These are phyloP conservation scores for Amazonetta brasiliensis DNA, from an alignment of 2,797 vertebrate species.

Conservation along the genomic window DNA sequence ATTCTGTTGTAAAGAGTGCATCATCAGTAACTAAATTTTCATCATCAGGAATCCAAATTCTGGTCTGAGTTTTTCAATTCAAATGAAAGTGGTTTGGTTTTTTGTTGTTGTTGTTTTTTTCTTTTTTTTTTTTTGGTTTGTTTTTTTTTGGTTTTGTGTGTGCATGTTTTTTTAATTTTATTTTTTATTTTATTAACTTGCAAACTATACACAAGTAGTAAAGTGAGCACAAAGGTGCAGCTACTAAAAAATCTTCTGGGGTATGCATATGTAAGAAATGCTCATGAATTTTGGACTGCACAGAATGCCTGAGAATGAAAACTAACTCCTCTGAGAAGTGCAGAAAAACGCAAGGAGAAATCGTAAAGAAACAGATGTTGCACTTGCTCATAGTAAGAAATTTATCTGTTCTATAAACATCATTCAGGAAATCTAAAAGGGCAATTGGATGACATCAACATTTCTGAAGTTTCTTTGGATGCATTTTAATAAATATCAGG, in stretches of 20 bases:
- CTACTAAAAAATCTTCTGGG: neutral
- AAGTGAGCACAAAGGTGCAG: neutral
- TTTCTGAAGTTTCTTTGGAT: constrained; percentile 6
- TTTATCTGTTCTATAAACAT: neutral
- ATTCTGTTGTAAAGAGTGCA: neutral
- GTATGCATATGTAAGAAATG: neutral
- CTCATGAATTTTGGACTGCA: neutral
- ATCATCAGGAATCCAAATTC: neutral
- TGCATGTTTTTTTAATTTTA: too few relatives aligned
- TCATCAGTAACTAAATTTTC: neutral
- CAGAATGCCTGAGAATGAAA: constrained; percentile 2
- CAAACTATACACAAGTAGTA: constrained; percentile 2
- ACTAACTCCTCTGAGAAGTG: neutral
- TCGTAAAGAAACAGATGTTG: constrained; percentile 13
- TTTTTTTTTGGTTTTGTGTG: neutral
- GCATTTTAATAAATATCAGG: constrained; percentile 56
- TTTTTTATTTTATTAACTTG: neutral
- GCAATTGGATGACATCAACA: neutral
- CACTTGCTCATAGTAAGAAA: constrained; percentile 10
- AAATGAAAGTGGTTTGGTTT: neutral
- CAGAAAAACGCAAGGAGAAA: constrained; percentile 35
- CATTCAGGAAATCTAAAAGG: constrained; percentile 48
- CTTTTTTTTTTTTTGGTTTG: neutral
- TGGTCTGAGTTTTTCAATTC: neutral
- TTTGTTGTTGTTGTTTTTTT: neutral